Base-by-base conservation (phyloP, 2,113 vertebrate species). In the Syrmaticus mikado region DNA sequence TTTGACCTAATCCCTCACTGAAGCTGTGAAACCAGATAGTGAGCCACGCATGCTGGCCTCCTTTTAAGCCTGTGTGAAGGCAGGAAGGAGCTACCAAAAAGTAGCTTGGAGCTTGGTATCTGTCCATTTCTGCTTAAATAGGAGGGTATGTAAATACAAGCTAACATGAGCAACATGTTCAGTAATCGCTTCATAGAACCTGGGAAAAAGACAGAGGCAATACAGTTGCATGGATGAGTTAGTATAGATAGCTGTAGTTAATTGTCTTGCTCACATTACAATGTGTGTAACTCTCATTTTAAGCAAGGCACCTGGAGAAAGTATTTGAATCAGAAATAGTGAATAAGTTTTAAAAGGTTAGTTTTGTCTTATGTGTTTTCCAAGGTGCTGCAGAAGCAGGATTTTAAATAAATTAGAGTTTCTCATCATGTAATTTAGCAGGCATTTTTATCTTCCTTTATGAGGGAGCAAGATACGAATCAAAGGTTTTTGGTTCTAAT, bases 381-480 rank as follows among this genome's bases (percentile, higher is more conserved):
- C 87, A 71, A 87, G 77, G 13, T 83, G 45, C 41, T 58, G 20
- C 48, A 32, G 76, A 67, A 92, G 36, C 53, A 85, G 43, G 55
- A 74, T 41, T 84, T 94, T 77, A 72, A 57, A 65, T 95, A 88
- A 84, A 85, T 46, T 55, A 66, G 43, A 74, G 73, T 25, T 84
- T 81, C 25, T 46, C 45, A 80, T 30, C 65, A 78, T 82, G 55
- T 66, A 85, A 45, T 61, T 74, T 25, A 25, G 11, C 50, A 27
- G 13, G 22, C 11, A 7, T 71, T 82, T 95, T 50, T 38, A 48
- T 46, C 64, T 82, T 58, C 36, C 74, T 79, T 87, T 73, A 50
- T 57, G 24, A 89, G 21, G 48, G 38, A 92, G 24, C 10, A 85
- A 76, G 55, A 32, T 50, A 2, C 3, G 79, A 84, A 57, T 67